Percentiles rank a stretch among this genome's conserved stretches.
phyloP scores from a whole-genome alignment of 2,797 vertebrate genomes.

The Silurus lanzhouensis region DNA sequence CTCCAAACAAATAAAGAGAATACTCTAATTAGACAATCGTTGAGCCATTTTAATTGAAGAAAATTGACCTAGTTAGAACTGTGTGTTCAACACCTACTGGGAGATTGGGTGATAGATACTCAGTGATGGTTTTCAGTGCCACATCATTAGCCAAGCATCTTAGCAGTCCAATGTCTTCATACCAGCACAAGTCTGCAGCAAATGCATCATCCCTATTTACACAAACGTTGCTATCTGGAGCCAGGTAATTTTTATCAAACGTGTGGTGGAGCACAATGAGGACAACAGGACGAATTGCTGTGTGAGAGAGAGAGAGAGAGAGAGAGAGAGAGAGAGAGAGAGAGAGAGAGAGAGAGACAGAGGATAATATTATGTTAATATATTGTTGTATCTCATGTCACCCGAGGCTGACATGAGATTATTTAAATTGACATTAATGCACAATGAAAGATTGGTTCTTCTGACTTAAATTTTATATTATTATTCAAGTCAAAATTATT shows the following conservation, averaged over 20 bases:
- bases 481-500: neutral
- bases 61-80: no score
- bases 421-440: neutral
- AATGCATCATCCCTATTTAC: neutral
- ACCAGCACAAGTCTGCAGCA: no score
- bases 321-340: neutral
- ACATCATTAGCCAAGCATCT: no score
- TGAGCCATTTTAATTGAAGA: no score
- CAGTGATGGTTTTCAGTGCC: no score
- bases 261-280: conserved; percentile 17
- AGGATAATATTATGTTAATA: neutral
- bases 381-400: no score
- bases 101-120: no score
- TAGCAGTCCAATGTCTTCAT: no score
- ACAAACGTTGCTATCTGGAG: neutral
- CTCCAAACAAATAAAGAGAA: no score
- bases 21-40: no score
- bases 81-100: no score
- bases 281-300: neutral
- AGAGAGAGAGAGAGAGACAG: neutral
- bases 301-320: neutral
- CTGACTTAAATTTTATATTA: neutral
- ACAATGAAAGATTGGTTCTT: neutral
- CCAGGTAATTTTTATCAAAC: neutral
- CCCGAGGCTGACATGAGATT: neutral